Evolutionary conservation across 2,797 vertebrate genomes (phyloP), one percentile per base, ranked within the genome.

Genomic region (Acrocephalus scirpaceus): DNA sequence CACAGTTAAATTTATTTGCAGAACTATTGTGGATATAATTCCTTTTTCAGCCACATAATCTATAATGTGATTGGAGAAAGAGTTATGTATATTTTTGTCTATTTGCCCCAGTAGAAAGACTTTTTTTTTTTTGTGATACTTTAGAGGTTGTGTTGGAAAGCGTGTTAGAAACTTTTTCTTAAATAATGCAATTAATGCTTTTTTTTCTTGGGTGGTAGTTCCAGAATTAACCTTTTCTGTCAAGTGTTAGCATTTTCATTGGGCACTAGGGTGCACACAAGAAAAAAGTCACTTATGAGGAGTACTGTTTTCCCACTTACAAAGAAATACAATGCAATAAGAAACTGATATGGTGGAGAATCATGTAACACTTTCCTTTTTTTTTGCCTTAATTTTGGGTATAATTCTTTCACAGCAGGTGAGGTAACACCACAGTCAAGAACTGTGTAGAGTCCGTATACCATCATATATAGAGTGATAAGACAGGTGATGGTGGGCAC

Each of bases 391-490:
- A 25, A n/a, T 74, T 88, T 67, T 70, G 47, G 7, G 2, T 74
- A 4, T 44, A 11, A 7, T 66, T 62, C 11, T 60, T 60, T 34
- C 20, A 56, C 10, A 42, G 29, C 7, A 4, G 18, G 8, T 91
- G 29, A 48, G 29, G 19, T 73, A 30, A 38, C 4, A 1, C 13
- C 34, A 8, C 22, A 5, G 2, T 6, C 38, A 50, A 73, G 30
- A 47, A 7, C 8, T 54, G 4, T 30, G 23, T 29, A 7, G 53
- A 19, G 32, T 38, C 58, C n/a, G 5, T 36, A 12, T 16, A 8
- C 6, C 7, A 4, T 58, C 45, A 75, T n/a, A n/a, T n/a, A 0
- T 60, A 10, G 51, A 18, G 15, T 61, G n/a, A 0, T 36, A 25
- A 22, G 47, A 29, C 54, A 71, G 16, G 48, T 1, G 1, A 7